Base-by-base conservation (phyloP, 2,797 vertebrate species). In the Uromys caudimaculatus region DNA sequence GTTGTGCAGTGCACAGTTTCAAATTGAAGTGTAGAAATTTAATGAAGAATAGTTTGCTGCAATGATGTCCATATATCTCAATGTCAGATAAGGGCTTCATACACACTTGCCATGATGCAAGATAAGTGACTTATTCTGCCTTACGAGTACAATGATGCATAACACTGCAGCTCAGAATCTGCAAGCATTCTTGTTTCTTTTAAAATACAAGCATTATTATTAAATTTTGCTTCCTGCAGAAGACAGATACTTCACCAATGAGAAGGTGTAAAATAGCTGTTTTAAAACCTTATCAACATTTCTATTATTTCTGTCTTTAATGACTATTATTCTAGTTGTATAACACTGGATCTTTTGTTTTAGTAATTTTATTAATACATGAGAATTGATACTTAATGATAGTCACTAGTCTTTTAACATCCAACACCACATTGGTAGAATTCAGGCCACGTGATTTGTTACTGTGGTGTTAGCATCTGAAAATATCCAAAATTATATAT, bases 61-160 rank as follows among this genome's bases (percentile, higher is more conserved):
- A 96, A 94, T 73, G 47, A 84, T n/a, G 82, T 60, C 77, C 35
- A 93, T 82, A 95, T 93, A 96, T 85, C 62, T 94, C 81, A 83
- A 90, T 35, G 96, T 96, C 84, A 93, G 96, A 96, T 93, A 95
- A 97, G 69, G 12, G 58, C 75, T 85, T 82, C 93, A 95, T 95
- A 89, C 96, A 27, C 50, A 69, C 95, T 96, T 96, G 94, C 77
- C n/a, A 83, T 69, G 82, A 94, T 96, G 92, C 90, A 71, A 96
- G 97, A 90, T 24, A 88, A 60, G n/a, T 54, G 54, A 58, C 78
- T 96, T 92, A 86, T 94, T 96, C 77, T 90, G 52, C 58, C 56
- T 75, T 94, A 69, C 62, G 35, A 96, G 64, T 73, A 90, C 41
- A 97, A 95, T 81, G 60, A 85, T 78, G 11, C 73, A 69, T 88